phyloP scores from a whole-genome alignment of 2,888 invertebrate species.

The Sinhomidia bicolor region DNA sequence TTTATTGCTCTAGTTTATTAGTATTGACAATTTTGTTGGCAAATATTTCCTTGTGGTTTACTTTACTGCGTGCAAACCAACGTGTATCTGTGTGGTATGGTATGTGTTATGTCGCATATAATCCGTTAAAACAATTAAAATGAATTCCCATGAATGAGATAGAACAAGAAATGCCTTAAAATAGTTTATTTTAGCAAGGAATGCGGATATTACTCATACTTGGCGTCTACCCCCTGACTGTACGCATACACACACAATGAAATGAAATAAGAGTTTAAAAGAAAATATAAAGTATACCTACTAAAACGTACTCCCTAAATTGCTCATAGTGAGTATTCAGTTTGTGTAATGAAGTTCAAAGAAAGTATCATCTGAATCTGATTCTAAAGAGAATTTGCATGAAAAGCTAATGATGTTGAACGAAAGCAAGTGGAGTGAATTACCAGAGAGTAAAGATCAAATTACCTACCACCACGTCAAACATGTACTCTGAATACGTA shows the following conservation, averaged over 20 bases:
- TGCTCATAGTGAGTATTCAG: too few relatives aligned
- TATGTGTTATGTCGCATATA: background rate
- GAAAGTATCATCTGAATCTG: too few relatives aligned
- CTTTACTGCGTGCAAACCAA: background rate
- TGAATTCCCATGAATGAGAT: slow-evolving; percentile 14
- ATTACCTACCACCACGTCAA: slow-evolving; percentile 47
- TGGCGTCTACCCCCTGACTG: slow-evolving; percentile 1
- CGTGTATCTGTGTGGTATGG: too few relatives aligned
- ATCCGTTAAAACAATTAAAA: slow-evolving; percentile 17
- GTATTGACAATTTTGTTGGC: background rate
- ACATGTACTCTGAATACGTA: background rate
- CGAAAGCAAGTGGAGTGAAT: background rate
- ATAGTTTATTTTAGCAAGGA: slow-evolving; percentile 41
- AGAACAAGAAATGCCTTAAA: slow-evolving; percentile 20
- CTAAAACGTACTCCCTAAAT: too few relatives aligned
- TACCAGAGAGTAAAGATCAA: slow-evolving; percentile 7
- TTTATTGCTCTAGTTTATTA: background rate
- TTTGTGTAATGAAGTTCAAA: too few relatives aligned
- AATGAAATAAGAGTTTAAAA: slow-evolving; percentile 1
- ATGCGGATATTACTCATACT: slow-evolving; percentile 49
- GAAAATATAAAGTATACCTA: too few relatives aligned
- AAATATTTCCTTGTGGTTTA: slow-evolving; percentile 13
- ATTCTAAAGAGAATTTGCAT: too few relatives aligned
- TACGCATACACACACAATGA: background rate
- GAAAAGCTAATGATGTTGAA: slow-evolving; percentile 28